Conservation (phyloP, 37 sponge, comb jelly and placozoan species). For the Tethya wilhelma region DNA sequence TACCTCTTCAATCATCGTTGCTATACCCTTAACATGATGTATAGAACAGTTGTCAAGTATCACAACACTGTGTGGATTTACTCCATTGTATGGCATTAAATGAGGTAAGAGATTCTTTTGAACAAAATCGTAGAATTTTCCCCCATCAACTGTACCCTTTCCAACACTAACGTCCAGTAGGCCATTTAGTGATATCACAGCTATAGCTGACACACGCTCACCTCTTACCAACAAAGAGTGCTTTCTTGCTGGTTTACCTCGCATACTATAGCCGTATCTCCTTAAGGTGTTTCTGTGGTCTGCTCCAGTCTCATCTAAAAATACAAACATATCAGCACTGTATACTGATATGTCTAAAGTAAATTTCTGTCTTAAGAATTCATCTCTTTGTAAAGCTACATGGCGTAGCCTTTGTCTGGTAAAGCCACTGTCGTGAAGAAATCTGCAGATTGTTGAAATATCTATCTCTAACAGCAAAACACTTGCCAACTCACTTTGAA, state of each 20-base stretch:
- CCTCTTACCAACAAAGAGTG: conserved; percentile 8
- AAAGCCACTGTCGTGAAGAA: conserved; percentile 30
- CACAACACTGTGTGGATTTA: neutral
- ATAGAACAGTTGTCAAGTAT: conserved; percentile 11
- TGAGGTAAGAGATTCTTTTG: conserved; percentile 22
- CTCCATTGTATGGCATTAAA: conserved; percentile 18
- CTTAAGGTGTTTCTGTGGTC: conserved; percentile 12
- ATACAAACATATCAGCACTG: conserved; percentile 12
- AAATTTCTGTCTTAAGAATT: conserved; percentile 23
- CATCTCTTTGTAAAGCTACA: conserved; percentile 15
- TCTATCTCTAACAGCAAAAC: neutral
- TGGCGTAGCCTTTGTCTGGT: conserved; percentile 18
- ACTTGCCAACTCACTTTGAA: conserved; percentile 8
- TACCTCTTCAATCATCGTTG: neutral
- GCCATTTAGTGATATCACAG: conserved; percentile 22
- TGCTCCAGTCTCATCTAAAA: conserved; percentile 39
- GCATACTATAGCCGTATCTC: conserved; percentile 27
- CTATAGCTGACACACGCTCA: conserved; percentile 34
- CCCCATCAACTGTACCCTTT: conserved; percentile 5
- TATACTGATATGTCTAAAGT: conserved; percentile 24
- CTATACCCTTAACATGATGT: conserved; percentile 16
- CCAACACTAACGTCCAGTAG: conserved; percentile 12
- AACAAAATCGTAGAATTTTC: conserved; percentile 22
- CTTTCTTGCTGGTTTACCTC: neutral
- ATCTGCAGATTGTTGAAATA: conserved; percentile 22